Evolutionary conservation across 2,113 vertebrate genomes (phyloP).

Genomic region (Rallus limicola): DNA sequence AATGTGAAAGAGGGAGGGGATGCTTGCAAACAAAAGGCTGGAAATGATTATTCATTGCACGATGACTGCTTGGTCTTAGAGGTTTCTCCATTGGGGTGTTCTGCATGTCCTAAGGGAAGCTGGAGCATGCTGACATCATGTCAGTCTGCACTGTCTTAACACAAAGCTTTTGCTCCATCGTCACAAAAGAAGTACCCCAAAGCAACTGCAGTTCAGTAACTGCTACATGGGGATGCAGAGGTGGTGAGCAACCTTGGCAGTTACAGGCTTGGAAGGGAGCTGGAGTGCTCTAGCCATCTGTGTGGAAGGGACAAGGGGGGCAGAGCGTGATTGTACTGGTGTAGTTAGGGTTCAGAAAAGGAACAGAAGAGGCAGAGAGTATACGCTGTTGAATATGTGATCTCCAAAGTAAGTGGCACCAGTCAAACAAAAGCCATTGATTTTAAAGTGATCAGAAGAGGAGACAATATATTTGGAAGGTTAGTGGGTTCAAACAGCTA

Average conservation of each 20-base stretch:
- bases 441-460: not conserved
- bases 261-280: not conserved
- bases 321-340: fast-evolving
- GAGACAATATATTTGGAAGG: not conserved
- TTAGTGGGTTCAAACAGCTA: not conserved
- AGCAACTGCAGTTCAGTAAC: not conserved
- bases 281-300: not conserved
- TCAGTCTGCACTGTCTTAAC: not conserved
- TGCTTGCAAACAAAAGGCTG: not conserved
- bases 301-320: not conserved
- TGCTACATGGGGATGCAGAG: not conserved
- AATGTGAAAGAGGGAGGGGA: not conserved
- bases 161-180: not conserved
- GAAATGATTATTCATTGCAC: not conserved
- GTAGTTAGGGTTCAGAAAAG: not conserved
- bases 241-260: not conserved
- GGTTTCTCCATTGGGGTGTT: not conserved
- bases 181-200: not conserved
- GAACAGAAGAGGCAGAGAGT: not conserved
- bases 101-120: not conserved
- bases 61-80: not conserved
- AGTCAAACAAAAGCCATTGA: not conserved
- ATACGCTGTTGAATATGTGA: not conserved
- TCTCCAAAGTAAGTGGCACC: not conserved
- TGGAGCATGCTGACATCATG: not conserved